Evolutionary conservation across 2,888 invertebrate species (phyloP), one percentile per base, ranked within the genome.

Genomic region (Latheticus oryzae): DNA sequence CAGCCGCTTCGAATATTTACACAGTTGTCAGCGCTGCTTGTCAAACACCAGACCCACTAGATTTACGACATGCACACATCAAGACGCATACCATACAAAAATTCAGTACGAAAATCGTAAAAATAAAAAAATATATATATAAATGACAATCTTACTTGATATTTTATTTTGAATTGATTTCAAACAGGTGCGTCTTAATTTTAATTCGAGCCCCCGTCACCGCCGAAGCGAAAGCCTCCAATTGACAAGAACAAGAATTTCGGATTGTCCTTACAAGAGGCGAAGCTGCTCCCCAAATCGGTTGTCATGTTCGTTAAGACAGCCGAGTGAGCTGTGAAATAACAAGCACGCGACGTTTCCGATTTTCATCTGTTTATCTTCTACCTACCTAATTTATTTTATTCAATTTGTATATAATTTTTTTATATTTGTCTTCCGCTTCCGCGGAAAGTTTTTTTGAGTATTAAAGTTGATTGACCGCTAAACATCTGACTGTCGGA

Each of bases 21-120:
- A 62, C 66, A 66, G 67, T 70, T 67, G 68, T 66, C 67, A 65
- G 63, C 63, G 59, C 55, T 61, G 62, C 60, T 67, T 63, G 68
- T 65, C 66, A 68, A 68, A 66, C 61, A 65, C 61, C 61, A 52
- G 43, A 43, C 43, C 52, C 42, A 37, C 26, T 11, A 35, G 51
- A 57, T 62, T 60, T 55, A 59, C 26, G 54, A 33, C 35, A 35
- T 28, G 40, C 24, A 38, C 30, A 24, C 45, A 26, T 19, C 30
- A 9, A 19, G 11, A 16, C n/a, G n/a, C n/a, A n/a, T n/a, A n/a
- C n/a, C 32, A n/a, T 28, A 16, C 8, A 21, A 32, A 11, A 2
- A 23, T 9, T 15, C 30, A 8, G 7, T 32, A 5, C 12, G 3
- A 9, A 7, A n/a, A n/a, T n/a, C n/a, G n/a, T n/a, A n/a, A n/a